Percentiles rank a stretch among this genome's conserved stretches.
These are phyloP conservation scores for Panurus biarmicus DNA, from an alignment of 2,113 vertebrate genomes.

Conservation along the genomic window DNA sequence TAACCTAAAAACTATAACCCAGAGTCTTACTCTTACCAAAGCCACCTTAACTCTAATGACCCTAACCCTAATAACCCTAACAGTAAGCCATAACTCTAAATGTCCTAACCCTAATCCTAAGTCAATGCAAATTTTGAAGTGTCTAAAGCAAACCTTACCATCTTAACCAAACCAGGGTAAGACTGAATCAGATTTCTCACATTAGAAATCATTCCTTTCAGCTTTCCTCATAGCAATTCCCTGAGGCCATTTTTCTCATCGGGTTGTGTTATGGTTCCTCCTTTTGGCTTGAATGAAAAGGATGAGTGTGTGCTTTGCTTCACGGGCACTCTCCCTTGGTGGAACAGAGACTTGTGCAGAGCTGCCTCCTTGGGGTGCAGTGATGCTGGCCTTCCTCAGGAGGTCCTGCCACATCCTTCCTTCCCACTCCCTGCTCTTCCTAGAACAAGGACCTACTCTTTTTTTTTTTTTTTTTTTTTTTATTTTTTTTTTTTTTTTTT, in stretches of 20 bases:
- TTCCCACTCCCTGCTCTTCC: background rate
- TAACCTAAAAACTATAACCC: background rate
- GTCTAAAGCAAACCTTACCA: background rate
- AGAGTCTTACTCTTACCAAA: background rate
- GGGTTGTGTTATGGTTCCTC: background rate
- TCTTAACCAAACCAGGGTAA: background rate
- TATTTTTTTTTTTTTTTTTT: too few relatives aligned
- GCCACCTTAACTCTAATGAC: background rate
- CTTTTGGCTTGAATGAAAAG: background rate
- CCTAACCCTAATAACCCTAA: background rate
- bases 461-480: background rate
- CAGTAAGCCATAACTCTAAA: background rate
- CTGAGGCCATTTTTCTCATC: background rate
- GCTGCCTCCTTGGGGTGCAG: background rate
- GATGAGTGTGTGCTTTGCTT: accelerated
- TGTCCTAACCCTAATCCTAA: background rate
- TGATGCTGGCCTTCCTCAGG: background rate
- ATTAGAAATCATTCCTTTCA: background rate
- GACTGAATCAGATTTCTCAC: background rate
- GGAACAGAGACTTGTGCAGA: background rate
- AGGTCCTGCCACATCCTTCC: background rate
- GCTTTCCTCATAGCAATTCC: background rate
- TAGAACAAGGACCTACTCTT: background rate
- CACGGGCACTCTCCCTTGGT: background rate
- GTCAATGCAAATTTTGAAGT: background rate